Conservation (phyloP, 2,888 invertebrate species). For the Habroteleia sp. region DNA sequence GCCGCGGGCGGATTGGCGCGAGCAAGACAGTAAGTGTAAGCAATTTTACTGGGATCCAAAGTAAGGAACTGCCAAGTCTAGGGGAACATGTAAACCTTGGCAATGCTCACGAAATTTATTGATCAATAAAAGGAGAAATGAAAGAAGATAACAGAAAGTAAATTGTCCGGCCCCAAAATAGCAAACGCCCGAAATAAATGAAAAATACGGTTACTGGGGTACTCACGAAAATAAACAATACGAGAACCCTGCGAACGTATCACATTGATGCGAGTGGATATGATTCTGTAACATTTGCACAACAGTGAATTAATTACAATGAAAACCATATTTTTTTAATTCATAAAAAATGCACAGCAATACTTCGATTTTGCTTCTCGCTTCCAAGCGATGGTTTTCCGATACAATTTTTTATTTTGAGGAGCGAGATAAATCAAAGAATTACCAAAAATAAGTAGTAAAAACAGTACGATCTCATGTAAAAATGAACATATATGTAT, state of each 20-base stretch:
- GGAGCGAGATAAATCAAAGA: no score
- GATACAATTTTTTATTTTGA: no score
- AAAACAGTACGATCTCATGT: no score
- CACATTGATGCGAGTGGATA: not conserved
- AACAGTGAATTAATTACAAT: no score
- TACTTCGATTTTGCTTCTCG: no score
- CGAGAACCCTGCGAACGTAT: slow-evolving; percentile 2
- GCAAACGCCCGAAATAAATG: slow-evolving; percentile 37
- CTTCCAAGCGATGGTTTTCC: no score
- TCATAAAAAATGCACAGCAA: no score
- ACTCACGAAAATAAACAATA: slow-evolving; percentile 21
- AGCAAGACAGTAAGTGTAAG: slow-evolving; percentile 51
- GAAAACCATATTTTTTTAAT: no score
- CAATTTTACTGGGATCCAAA: slow-evolving; percentile 38
- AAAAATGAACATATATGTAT: no score
- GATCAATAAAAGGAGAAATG: slow-evolving; percentile 49
- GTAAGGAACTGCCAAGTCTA: slow-evolving; percentile 44
- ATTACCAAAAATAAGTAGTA: no score
- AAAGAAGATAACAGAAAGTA: slow-evolving; percentile 37
- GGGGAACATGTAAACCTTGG: slow-evolving; percentile 42
- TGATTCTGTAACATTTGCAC: not conserved
- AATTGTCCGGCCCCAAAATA: slow-evolving; percentile 34
- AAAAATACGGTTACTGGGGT: slow-evolving; percentile 23
- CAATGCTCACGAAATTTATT: slow-evolving; percentile 50
- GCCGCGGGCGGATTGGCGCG: slow-evolving; percentile 37